Percentiles rank a stretch among this genome's conserved stretches.
Evolutionary conservation across 1,140 invertebrate genomes (phyloP).

Genomic region (Leptonema lineaticorne): DNA sequence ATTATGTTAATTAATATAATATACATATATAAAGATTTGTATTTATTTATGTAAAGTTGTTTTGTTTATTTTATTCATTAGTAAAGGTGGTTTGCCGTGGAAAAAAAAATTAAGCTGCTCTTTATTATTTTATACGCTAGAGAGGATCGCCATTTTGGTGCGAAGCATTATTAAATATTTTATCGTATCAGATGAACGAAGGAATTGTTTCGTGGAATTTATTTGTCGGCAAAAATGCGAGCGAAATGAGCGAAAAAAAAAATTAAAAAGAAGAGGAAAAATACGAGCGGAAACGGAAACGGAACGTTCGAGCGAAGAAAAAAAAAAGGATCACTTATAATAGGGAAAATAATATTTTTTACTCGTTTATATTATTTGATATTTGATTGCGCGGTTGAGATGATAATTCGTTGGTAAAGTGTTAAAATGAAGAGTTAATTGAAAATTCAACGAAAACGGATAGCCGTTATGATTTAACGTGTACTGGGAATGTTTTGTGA

Average conservation of each 20-base stretch:
- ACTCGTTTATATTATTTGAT: no score
- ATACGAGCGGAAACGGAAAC: no score
- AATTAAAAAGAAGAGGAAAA: neutral
- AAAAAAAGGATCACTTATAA: neutral
- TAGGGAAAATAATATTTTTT: neutral
- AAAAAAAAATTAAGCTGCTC: no score
- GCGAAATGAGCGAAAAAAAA: neutral
- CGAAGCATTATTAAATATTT: neutral
- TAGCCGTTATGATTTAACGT: neutral
- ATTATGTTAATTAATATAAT: no score
- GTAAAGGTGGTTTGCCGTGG: no score
- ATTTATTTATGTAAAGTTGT: neutral
- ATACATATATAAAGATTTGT: neutral
- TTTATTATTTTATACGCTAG: neutral
- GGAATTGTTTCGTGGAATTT: neutral
- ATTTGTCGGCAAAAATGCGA: neutral
- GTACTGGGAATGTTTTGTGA: neutral
- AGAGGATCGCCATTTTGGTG: neutral
- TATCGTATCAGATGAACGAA: neutral
- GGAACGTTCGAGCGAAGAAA: neutral
- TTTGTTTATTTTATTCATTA: neutral
- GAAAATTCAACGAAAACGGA: neutral
- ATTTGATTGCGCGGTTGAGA: no score
- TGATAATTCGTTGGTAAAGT: no score
- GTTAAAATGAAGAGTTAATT: no score